A percentile compares a stretch with the other conserved stretches of the same genome.
Evolutionary conservation across 2,797 vertebrate species (phyloP).

Genomic region (Pangasius djambal): DNA sequence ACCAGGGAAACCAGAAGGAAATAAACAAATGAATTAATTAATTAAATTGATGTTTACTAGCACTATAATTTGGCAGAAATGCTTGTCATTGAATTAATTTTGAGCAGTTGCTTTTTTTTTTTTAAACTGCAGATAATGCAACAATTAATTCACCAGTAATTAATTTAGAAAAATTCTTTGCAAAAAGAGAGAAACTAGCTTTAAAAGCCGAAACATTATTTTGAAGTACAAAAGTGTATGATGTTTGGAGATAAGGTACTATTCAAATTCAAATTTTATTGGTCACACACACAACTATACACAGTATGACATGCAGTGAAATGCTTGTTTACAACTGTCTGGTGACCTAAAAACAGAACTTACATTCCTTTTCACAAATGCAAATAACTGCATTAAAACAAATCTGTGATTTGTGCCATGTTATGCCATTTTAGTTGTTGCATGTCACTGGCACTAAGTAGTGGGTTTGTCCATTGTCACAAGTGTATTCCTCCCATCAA

Average conservation of each 20-base stretch:
- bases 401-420: background rate
- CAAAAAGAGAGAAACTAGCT: background rate
- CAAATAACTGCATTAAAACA: background rate
- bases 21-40: background rate
- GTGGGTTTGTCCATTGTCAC: background rate
- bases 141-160: background rate
- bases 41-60: background rate
- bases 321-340: background rate
- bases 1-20: background rate
- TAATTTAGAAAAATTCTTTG: background rate
- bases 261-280: background rate
- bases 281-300: background rate
- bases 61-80: background rate
- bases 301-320: background rate
- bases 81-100: background rate
- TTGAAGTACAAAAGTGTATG: background rate
- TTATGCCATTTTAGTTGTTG: background rate
- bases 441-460: background rate
- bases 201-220: background rate
- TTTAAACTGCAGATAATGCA: background rate
- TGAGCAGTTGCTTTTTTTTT: background rate
- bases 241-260: background rate
- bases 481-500: background rate
- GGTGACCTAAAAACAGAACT: background rate
- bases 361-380: background rate